phyloP scores from a whole-genome alignment of 1,140 invertebrate species.

The Tetraneura akinire region DNA sequence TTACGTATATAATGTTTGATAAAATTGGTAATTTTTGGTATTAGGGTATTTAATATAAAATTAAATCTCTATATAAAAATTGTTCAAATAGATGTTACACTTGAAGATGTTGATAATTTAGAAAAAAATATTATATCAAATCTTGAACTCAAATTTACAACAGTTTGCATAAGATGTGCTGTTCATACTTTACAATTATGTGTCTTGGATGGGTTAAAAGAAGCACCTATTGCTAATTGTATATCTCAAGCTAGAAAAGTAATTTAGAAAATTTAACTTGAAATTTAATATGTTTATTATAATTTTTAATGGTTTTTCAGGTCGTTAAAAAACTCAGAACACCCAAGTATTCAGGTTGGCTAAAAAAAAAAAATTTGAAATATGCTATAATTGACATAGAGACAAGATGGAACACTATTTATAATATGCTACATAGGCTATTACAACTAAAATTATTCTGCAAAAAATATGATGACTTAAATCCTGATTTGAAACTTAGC shows the following conservation, averaged over 20 bases:
- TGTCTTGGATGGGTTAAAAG: neutral
- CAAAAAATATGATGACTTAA: neutral
- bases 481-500: neutral
- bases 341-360: neutral
- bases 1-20: no score
- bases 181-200: neutral
- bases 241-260: neutral
- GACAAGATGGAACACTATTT: neutral
- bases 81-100: neutral
- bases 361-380: neutral
- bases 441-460: neutral
- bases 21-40: no score
- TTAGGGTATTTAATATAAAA: no score
- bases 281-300: no score
- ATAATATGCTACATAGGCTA: neutral
- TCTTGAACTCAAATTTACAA: neutral
- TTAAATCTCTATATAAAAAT: no score
- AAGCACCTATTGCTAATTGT: neutral
- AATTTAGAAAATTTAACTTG: neutral
- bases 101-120: neutral
- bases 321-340: neutral
- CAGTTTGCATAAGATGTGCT: neutral
- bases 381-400: conserved; percentile 10
- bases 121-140: neutral
- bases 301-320: no score